Evolutionary conservation across 2,113 vertebrate genomes (phyloP).

Genomic region (Nematolebias whitei): DNA sequence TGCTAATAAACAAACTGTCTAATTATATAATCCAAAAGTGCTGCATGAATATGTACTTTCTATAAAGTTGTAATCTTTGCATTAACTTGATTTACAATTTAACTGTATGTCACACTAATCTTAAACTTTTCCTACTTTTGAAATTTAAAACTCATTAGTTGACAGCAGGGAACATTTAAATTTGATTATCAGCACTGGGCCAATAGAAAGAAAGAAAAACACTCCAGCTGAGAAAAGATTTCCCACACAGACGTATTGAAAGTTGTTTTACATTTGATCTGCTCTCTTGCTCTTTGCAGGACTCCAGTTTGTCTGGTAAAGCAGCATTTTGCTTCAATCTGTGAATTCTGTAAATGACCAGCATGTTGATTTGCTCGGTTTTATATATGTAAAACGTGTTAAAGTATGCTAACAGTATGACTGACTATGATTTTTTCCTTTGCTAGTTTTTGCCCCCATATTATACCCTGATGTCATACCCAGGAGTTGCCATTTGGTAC

Average conservation of each 20-base stretch:
- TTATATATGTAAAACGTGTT: slow-evolving; percentile 22
- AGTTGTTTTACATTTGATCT: slow-evolving; percentile 19
- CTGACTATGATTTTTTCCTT: no score
- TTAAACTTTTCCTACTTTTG: background rate
- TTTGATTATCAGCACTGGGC: slow-evolving; percentile 16
- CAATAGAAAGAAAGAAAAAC: background rate
- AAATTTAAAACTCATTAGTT: background rate
- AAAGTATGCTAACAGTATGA: background rate
- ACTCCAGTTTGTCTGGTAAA: slow-evolving; percentile 37
- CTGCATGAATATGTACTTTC: background rate
- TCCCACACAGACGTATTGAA: background rate
- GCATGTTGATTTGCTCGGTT: slow-evolving; percentile 23
- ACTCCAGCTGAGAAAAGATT: no score
- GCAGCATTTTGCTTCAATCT: slow-evolving; percentile 25
- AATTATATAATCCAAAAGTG: background rate
- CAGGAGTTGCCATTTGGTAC: no score
- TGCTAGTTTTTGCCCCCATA: no score
- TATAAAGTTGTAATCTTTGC: no score
- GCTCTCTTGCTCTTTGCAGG: slow-evolving; percentile 43
- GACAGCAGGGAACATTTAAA: background rate
- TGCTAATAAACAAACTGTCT: slow-evolving; percentile 13
- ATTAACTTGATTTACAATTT: no score
- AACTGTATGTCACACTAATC: background rate
- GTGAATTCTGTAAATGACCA: slow-evolving; percentile 15
- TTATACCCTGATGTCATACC: no score